Evolutionary conservation across 2,888 invertebrate species (phyloP), one percentile per base, ranked within the genome.

Genomic region (Chrysopilus asiliformis): DNA sequence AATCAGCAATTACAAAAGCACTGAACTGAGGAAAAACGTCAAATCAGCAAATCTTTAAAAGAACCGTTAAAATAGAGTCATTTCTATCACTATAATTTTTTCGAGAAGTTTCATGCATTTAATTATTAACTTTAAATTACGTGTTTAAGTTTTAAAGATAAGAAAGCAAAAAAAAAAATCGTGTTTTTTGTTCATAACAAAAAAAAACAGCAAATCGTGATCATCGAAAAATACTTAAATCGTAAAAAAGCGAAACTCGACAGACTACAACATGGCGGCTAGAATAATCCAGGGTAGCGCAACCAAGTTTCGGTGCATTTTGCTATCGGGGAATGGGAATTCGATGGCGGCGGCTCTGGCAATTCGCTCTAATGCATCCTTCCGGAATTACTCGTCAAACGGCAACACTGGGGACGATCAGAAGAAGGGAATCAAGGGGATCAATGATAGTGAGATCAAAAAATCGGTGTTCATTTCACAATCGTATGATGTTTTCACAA

Each of bases 391-490:
- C 18, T 25, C 17, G n/a, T 33, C 25, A 30, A 17, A 17, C 9
- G 30, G 4, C 6, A 12, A 56, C 51, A 42, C 59, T 22, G 7
- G 7, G 7, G 22, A 22, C 22, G 22, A 22, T 8, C 7, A 22
- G 22, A 22, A 22, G 10, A 60, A 26, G 49, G 53, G 24, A 54
- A 27, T 27, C 14, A 19, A 40, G 34, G 29, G 24, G 24, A 14
- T 39, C 12, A 25, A 39, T 1, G 63, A 66, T 44, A 49, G 57
- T 9, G 68, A 74, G 55, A 72, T 84, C 49, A 76, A 75, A 47
- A 87, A 87, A 65, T 83, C 85, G 2, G 87, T 93, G 28, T 86
- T 86, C 52, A 83, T 94, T 57, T 95, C 95, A 0, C 85, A 85
- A 60, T 90, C 89, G 1, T 76, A 75, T 43, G 83, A 94, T 57